Evolutionary conservation across 2,797 vertebrate genomes (phyloP).

Genomic region (Mus caroli): DNA sequence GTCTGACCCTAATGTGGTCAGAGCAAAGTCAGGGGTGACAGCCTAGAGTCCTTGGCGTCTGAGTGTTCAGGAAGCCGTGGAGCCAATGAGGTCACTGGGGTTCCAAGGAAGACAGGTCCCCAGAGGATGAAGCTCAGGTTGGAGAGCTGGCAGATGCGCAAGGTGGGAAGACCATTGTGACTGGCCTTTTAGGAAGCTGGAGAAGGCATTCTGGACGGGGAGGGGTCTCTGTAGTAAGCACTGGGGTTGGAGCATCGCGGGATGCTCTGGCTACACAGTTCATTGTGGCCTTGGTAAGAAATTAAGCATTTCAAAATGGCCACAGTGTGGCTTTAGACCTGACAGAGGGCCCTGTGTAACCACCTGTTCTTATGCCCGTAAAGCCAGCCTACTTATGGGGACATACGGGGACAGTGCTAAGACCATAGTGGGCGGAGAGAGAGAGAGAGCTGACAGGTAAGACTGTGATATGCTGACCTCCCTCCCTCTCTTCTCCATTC

Average conservation of each 20-base stretch:
- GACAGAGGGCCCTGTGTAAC: background rate
- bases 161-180: background rate
- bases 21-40: background rate
- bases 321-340: background rate
- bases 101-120: no score
- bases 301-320: background rate
- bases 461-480: rapidly evolving
- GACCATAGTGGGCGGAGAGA: background rate
- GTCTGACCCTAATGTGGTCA: background rate
- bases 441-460: background rate
- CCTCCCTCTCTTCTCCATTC: background rate
- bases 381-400: background rate
- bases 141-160: background rate
- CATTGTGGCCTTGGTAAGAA: background rate
- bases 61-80: background rate
- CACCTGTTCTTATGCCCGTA: rapidly evolving
- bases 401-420: rapidly evolving
- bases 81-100: background rate
- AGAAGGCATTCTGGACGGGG: background rate
- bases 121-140: background rate
- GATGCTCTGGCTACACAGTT: background rate
- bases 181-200: rapidly evolving
- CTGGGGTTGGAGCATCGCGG: background rate
- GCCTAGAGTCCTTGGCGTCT: background rate
- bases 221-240: background rate